These are phyloP conservation scores for Pedionomus torquatus DNA, from an alignment of 2,113 vertebrate genomes.

Conservation along the genomic window DNA sequence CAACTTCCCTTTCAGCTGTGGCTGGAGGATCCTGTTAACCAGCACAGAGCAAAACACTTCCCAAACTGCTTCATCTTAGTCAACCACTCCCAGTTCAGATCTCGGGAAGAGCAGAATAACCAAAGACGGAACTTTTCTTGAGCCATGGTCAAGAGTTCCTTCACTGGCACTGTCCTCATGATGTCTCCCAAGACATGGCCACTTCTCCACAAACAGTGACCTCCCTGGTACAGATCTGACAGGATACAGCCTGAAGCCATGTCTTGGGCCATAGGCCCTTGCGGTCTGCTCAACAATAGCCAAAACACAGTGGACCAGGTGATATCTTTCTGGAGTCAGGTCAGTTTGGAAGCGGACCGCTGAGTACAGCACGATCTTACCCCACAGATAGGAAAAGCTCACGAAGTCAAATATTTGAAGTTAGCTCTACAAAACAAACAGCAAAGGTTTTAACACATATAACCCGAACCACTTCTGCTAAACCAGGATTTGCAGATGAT, in stretches of 20 bases:
- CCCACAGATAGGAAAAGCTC: background rate
- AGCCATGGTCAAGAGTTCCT: background rate
- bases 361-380: background rate
- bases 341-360: background rate
- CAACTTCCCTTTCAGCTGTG: background rate
- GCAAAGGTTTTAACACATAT: background rate
- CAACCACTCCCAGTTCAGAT: background rate
- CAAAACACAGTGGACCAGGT: background rate
- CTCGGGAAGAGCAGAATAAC: background rate
- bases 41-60: background rate
- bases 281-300: background rate
- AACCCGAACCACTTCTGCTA: background rate
- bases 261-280: accelerated
- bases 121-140: background rate
- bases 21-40: background rate
- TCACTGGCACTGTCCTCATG: accelerated
- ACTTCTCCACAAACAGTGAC: background rate
- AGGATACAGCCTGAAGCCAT: background rate
- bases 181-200: background rate
- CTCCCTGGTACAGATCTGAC: background rate
- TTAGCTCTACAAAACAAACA: background rate
- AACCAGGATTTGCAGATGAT: background rate
- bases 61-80: background rate
- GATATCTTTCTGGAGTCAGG: background rate
- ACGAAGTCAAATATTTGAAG: background rate